phyloP scores from a whole-genome alignment of 2,113 vertebrate species.

The Rhadina sibilatrix region DNA sequence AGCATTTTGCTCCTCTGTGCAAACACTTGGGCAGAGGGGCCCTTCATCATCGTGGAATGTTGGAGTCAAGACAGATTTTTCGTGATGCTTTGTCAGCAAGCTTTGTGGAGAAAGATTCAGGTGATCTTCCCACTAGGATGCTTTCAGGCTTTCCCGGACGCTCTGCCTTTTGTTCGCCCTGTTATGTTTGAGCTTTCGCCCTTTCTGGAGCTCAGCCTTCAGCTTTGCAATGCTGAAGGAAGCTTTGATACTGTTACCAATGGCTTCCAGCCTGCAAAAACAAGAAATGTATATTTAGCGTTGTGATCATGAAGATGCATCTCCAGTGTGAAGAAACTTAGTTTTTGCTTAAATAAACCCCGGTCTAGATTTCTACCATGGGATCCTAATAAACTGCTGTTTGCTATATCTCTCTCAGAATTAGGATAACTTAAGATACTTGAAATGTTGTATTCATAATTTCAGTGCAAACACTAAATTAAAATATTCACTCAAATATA shows the following conservation, averaged over 20 bases:
- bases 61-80: slow-evolving; percentile 30
- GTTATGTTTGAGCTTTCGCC: slow-evolving; percentile 67
- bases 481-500: neutral
- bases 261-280: slow-evolving; percentile 69
- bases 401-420: neutral
- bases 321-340: neutral
- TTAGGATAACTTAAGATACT: neutral
- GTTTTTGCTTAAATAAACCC: neutral
- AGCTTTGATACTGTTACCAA: slow-evolving; percentile 75
- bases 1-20: neutral
- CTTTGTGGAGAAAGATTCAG: neutral
- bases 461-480: neutral
- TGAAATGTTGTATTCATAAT: neutral
- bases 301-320: neutral
- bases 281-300: neutral
- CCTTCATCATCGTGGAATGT: neutral
- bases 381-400: neutral
- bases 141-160: slow-evolving; percentile 44
- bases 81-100: slow-evolving; percentile 12
- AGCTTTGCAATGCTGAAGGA: slow-evolving; percentile 68
- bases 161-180: slow-evolving; percentile 62
- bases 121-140: slow-evolving; percentile 36
- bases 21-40: slow-evolving; percentile 12
- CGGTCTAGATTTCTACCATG: neutral
- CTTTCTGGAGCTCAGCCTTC: slow-evolving; percentile 62